These are phyloP conservation scores for Umimayanthus kanabou DNA, from an alignment of 92 coral and sea anemone species.

Conservation along the genomic window DNA sequence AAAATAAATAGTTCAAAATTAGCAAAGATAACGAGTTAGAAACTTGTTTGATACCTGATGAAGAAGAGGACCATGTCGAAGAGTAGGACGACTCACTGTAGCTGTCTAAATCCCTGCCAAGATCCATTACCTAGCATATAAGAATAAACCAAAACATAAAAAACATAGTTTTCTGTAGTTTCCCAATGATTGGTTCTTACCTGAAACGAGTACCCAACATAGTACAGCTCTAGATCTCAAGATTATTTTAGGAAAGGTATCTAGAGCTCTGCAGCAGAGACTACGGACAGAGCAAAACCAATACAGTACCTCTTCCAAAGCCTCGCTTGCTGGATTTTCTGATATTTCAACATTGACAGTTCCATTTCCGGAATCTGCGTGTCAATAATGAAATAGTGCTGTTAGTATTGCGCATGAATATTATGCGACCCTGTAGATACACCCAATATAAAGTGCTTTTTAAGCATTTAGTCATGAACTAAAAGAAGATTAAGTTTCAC, in stretches of 20 bases:
- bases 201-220: not conserved
- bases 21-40: too few species aligned
- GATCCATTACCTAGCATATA: slow-evolving; percentile 38
- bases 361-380: not conserved
- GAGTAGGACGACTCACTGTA: slow-evolving; percentile 32
- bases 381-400: not conserved
- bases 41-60: slow-evolving; percentile 23
- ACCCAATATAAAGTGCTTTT: too few species aligned
- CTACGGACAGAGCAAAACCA: too few species aligned
- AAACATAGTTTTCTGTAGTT: too few species aligned
- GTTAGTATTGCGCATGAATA: not conserved
- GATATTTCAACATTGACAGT: not conserved
- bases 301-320: slow-evolving; percentile 25
- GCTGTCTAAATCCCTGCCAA: slow-evolving; percentile 34
- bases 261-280: too few species aligned
- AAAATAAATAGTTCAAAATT: too few species aligned
- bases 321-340: slow-evolving; percentile 7
- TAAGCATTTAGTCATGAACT: too few species aligned
- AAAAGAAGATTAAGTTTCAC: too few species aligned
- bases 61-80: slow-evolving; percentile 27
- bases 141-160: not conserved
- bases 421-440: too few species aligned
- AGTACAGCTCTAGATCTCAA: not conserved
- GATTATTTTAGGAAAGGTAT: not conserved
- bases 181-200: too few species aligned